These are phyloP conservation scores for Phthorimaea operculella DNA, from an alignment of 1,140 invertebrate species.

Conservation along the genomic window DNA sequence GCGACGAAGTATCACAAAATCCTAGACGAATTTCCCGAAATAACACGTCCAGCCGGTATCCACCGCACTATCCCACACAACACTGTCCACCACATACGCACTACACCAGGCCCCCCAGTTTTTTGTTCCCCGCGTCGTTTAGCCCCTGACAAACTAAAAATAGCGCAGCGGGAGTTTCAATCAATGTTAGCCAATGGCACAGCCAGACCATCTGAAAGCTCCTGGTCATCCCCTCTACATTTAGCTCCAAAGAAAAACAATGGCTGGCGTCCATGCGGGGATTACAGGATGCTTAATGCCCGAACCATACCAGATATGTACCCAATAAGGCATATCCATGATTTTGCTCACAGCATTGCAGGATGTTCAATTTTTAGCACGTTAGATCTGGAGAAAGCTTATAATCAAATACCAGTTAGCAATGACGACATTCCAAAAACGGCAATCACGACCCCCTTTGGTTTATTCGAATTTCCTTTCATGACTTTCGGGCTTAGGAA, in stretches of 20 bases:
- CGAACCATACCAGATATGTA: constrained; percentile 42
- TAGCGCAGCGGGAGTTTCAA: constrained; percentile 3
- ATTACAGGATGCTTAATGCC: constrained; percentile 59
- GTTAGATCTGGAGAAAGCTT: constrained; percentile 51
- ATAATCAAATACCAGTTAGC: constrained; percentile 6
- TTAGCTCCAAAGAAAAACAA: constrained; percentile 50
- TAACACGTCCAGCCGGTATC: not conserved
- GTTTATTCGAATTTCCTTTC: not conserved
- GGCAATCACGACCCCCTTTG: constrained; percentile 38
- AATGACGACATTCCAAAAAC: constrained; percentile 6
- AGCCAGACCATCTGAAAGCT: constrained; percentile 35
- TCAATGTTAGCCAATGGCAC: constrained; percentile 21
- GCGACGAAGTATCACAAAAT: constrained; percentile 1
- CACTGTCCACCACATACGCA: constrained; percentile 4
- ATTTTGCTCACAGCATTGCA: constrained; percentile 1
- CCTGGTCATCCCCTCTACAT: constrained; percentile 55
- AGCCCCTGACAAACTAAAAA: constrained; percentile 1
- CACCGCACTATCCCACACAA: not conserved
- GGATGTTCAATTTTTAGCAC: constrained; percentile 37
- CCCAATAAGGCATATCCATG: constrained; percentile 13
- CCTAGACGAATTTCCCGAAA: constrained; percentile 1
- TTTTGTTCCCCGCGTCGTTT: constrained; percentile 4
- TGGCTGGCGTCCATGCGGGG: constrained; percentile 46
- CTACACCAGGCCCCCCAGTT: constrained; percentile 1
- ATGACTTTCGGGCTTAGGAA: constrained; percentile 32